These are phyloP conservation scores for Lissocephala sabroskyi DNA, from an alignment of 2,888 invertebrate species.

Conservation along the genomic window DNA sequence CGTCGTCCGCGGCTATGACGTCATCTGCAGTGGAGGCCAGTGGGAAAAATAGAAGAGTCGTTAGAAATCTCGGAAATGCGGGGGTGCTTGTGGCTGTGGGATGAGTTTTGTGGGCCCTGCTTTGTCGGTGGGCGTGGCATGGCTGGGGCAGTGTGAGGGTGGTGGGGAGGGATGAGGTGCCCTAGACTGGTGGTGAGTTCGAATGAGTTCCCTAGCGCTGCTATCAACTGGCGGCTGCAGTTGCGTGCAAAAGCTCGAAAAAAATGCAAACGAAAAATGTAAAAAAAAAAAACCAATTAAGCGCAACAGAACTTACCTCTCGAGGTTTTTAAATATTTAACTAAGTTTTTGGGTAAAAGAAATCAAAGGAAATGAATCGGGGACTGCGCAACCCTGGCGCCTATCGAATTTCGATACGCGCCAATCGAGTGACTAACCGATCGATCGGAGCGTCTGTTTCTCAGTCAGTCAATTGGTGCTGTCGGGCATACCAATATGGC, in stretches of 20 bases:
- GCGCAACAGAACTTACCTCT: constrained; percentile 70
- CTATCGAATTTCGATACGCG: no score
- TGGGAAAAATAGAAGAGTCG: constrained; percentile 4
- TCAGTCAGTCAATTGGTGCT: constrained; percentile 31
- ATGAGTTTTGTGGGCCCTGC: no score
- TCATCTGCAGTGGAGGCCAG: constrained; percentile 59
- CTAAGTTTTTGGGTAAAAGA: constrained; percentile 29
- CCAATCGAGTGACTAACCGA: constrained; percentile 11
- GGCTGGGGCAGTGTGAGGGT: neutral
- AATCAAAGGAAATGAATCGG: constrained; percentile 28
- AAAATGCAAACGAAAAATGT: constrained; percentile 21
- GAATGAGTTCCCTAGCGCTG: no score
- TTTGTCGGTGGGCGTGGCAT: neutral
- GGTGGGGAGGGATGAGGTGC: constrained; percentile 6
- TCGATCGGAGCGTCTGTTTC: constrained; percentile 22
- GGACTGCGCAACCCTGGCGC: no score
- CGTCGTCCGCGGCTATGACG: constrained; percentile 80
- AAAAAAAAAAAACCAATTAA: constrained; percentile 57
- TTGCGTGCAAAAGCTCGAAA: constrained; percentile 5
- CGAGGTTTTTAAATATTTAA: constrained; percentile 40
- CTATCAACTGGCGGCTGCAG: no score
- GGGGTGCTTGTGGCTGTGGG: no score
- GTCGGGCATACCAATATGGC: constrained; percentile 66
- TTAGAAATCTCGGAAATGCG: neutral
- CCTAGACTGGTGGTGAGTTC: constrained; percentile 6